Conservation (phyloP, 2,113 vertebrate species). For the Anser brachyrhynchus region DNA sequence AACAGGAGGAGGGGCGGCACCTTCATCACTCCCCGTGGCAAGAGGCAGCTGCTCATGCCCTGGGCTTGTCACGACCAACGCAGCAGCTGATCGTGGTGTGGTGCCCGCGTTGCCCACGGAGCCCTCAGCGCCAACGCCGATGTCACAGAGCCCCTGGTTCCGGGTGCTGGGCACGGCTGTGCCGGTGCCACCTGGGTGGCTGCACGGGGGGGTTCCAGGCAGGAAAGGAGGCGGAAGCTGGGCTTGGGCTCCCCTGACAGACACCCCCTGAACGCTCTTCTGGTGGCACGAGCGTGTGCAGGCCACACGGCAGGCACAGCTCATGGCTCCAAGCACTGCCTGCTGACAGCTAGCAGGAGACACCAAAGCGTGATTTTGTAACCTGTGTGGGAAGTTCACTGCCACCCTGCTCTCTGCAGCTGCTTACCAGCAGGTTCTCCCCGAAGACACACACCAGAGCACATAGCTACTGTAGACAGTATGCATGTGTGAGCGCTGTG, state of each 20-base stretch:
- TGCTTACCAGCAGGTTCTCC: neutral
- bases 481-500: no score
- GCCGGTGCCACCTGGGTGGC: no score
- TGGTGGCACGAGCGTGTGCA: no score
- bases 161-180: no score
- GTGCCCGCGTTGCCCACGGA: neutral
- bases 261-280: no score
- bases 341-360: neutral
- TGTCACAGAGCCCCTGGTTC: neutral
- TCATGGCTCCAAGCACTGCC: fast-evolving
- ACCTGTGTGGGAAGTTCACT: neutral
- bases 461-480: fast-evolving
- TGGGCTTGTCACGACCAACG: neutral
- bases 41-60: neutral
- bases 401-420: neutral
- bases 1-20: neutral
- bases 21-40: neutral
- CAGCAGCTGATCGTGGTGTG: neutral
- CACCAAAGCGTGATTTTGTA: fast-evolving
- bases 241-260: neutral
- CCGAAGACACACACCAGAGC: neutral
- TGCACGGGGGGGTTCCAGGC: neutral
- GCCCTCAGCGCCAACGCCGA: neutral
- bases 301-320: no score
- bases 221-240: no score